These are phyloP conservation scores for Sphaerophoria taeniata DNA, from an alignment of 2,888 invertebrate genomes.

Conservation along the genomic window DNA sequence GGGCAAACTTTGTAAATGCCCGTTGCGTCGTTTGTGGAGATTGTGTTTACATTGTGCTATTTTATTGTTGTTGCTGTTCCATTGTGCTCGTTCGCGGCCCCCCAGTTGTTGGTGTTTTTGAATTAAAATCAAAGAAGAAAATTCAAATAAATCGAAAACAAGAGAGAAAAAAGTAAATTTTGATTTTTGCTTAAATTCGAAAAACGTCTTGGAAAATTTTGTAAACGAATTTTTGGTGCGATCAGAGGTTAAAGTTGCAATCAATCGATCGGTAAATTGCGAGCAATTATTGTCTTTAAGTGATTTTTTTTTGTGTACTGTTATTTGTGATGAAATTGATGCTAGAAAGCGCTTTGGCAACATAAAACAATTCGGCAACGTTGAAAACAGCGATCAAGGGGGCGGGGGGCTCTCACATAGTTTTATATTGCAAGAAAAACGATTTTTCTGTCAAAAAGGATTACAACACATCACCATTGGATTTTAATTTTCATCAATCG, in stretches of 20 bases:
- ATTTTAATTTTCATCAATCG: conserved; percentile 1
- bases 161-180: conserved; percentile 22
- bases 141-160: conserved; percentile 38
- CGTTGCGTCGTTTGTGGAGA: conserved; percentile 39
- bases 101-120: conserved; percentile 11
- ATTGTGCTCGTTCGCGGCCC: conserved; percentile 34
- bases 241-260: conserved; percentile 31
- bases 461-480: not conserved
- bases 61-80: conserved; percentile 25
- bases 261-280: conserved; percentile 10
- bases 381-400: conserved; percentile 41
- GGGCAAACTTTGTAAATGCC: conserved; percentile 34
- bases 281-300: not conserved
- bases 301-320: conserved; percentile 36
- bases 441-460: conserved; percentile 8
- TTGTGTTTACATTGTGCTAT: conserved; percentile 47
- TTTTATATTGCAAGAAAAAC: conserved; percentile 45
- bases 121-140: conserved; percentile 25
- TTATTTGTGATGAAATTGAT: conserved; percentile 45
- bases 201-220: not conserved
- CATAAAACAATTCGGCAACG: conserved; percentile 17
- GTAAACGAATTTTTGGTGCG: conserved; percentile 16
- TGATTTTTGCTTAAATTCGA: not conserved
- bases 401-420: conserved; percentile 68
- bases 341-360: conserved; percentile 39